Evolutionary conservation across 2,888 invertebrate genomes (phyloP).

Genomic region (Epinotia nisella): DNA sequence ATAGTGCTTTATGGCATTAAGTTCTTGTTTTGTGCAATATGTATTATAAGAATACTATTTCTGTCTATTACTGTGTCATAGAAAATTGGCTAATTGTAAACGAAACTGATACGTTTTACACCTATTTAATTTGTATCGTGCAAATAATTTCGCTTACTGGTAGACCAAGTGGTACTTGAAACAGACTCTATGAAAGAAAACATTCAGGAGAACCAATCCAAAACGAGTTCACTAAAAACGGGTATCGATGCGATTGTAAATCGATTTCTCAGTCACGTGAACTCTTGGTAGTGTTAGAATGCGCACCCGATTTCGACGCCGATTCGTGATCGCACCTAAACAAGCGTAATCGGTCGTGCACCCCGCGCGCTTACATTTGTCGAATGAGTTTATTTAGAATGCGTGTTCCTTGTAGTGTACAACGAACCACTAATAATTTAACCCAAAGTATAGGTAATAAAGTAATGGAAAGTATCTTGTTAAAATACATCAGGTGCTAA

Average conservation of each 20-base stretch:
- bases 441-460: neutral
- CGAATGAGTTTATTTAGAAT: slow-evolving; percentile 36
- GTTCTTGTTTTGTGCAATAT: too few species aligned
- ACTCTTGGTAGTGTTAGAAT: slow-evolving; percentile 6
- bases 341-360: slow-evolving; percentile 45
- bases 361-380: slow-evolving; percentile 40
- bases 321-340: slow-evolving; percentile 36
- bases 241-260: neutral
- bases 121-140: too few species aligned
- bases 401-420: slow-evolving; percentile 6
- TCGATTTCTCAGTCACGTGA: slow-evolving; percentile 1
- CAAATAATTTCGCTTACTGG: too few species aligned
- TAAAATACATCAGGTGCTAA: too few species aligned
- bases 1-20: too few species aligned
- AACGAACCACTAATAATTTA: neutral
- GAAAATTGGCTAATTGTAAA: too few species aligned
- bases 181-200: neutral
- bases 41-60: too few species aligned
- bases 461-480: too few species aligned
- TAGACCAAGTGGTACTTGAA: neutral
- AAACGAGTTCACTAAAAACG: neutral
- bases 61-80: too few species aligned
- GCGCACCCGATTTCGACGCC: slow-evolving; percentile 10
- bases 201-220: neutral
- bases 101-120: too few species aligned